Percentiles rank a stretch among this genome's conserved stretches.
Evolutionary conservation across 2,113 vertebrate species (phyloP).

Genomic region (Charadrius vociferus): DNA sequence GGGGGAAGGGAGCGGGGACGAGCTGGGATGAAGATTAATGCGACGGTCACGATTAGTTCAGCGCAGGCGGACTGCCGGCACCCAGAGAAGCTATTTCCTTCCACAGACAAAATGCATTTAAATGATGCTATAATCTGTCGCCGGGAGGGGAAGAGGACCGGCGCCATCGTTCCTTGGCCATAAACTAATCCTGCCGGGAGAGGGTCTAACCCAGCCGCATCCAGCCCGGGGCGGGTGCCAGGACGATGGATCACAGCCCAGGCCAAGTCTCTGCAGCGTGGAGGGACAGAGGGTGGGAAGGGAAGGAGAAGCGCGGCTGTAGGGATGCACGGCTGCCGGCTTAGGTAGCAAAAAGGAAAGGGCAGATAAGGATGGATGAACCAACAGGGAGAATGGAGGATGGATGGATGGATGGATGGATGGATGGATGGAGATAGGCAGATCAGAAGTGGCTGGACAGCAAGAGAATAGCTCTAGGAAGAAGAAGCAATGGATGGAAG

Average conservation of each 20-base stretch:
- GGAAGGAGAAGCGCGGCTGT: not conserved
- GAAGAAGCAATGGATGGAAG: accelerated
- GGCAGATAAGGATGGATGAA: not conserved
- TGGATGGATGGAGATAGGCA: not conserved
- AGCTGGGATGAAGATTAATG: not conserved
- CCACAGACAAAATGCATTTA: constrained; percentile 22
- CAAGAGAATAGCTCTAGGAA: not conserved
- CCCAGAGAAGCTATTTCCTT: not conserved
- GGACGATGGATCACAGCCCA: not conserved
- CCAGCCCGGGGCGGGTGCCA: not conserved
- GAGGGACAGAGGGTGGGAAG: not conserved
- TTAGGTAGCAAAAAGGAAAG: not conserved
- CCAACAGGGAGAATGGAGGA: not conserved
- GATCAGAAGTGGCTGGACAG: not conserved
- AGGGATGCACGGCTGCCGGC: not conserved
- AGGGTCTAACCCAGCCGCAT: not conserved
- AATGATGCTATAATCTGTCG: not conserved
- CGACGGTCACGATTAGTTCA: not conserved
- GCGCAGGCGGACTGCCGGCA: not conserved
- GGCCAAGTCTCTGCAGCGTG: not conserved
- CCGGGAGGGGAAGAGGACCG: not conserved
- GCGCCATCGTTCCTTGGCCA: not conserved
- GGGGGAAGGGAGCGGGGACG: accelerated
- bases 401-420: not conserved
- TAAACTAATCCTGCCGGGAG: not conserved